Percentiles rank a stretch among this genome's conserved stretches.
phyloP scores from a whole-genome alignment of 1,140 invertebrate genomes.

The Asbolus verrucosus region DNA sequence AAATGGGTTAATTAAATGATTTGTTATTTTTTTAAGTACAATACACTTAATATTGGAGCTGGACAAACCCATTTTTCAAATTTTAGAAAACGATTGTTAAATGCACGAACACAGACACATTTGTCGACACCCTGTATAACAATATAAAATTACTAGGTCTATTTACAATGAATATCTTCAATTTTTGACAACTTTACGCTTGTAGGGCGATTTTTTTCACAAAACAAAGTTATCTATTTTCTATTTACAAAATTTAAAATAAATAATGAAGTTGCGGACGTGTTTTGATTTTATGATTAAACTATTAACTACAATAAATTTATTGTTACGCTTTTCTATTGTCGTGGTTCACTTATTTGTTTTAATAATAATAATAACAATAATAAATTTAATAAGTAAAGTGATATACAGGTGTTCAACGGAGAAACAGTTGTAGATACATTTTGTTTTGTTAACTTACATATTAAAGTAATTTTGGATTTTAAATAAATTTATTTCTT shows the following conservation, averaged over 20 bases:
- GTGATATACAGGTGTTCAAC: no score
- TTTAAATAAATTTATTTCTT: no score
- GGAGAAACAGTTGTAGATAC: no score
- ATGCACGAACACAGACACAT: neutral
- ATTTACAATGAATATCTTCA: neutral
- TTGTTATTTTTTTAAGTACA: conserved; percentile 3
- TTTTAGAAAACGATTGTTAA: neutral
- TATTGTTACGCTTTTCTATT: conserved; percentile 25
- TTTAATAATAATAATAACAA: neutral
- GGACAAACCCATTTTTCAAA: conserved; percentile 13
- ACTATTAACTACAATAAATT: conserved; percentile 19
- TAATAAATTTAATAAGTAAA: neutral
- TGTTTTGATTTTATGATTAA: conserved; percentile 5
- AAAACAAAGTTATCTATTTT: neutral
- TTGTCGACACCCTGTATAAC: conserved; percentile 16
- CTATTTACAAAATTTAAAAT: conserved; percentile 14
- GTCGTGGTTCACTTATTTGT: conserved; percentile 12
- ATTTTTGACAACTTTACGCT: no score
- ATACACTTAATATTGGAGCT: conserved; percentile 19
- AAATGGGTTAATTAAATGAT: neutral
- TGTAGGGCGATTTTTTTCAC: no score
- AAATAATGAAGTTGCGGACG: neutral
- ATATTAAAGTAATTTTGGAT: no score
- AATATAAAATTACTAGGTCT: no score
- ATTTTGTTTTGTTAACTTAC: no score